These are phyloP conservation scores for Malurus splendens DNA, from an alignment of 2,797 vertebrate species.

Conservation along the genomic window DNA sequence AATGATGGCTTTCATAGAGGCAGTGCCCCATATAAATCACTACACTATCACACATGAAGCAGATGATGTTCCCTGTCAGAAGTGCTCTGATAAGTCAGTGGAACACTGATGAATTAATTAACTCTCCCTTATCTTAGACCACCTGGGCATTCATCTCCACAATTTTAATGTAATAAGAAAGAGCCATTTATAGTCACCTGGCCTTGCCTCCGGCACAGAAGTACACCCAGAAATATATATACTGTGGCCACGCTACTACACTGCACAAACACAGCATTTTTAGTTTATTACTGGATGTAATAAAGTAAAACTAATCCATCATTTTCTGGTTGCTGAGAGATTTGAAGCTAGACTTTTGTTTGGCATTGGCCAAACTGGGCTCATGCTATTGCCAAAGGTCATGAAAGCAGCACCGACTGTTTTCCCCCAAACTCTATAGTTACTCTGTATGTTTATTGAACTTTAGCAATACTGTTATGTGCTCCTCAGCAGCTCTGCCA, in stretches of 20 bases:
- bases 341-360: conserved; percentile 31
- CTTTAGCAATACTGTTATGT: conserved; percentile 4
- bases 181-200: background rate
- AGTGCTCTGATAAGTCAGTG: background rate
- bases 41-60: background rate
- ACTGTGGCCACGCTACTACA: background rate
- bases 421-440: conserved; percentile 40
- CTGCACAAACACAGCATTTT: background rate
- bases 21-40: background rate
- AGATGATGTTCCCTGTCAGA: background rate
- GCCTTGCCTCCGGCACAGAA: background rate
- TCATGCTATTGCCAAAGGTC: conserved; percentile 31
- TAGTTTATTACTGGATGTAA: conserved; percentile 38
- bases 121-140: background rate
- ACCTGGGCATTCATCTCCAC: background rate
- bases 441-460: conserved; percentile 44
- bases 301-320: conserved; percentile 32
- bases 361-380: background rate
- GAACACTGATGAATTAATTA: background rate
- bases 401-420: background rate
- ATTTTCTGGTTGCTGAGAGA: conserved; percentile 5
- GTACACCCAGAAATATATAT: background rate
- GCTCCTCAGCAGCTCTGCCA: conserved; percentile 36
- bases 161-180: background rate
- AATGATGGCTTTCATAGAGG: background rate